Evolutionary conservation across 2,113 vertebrate genomes (phyloP).

Genomic region (Cheilinus undulatus): DNA sequence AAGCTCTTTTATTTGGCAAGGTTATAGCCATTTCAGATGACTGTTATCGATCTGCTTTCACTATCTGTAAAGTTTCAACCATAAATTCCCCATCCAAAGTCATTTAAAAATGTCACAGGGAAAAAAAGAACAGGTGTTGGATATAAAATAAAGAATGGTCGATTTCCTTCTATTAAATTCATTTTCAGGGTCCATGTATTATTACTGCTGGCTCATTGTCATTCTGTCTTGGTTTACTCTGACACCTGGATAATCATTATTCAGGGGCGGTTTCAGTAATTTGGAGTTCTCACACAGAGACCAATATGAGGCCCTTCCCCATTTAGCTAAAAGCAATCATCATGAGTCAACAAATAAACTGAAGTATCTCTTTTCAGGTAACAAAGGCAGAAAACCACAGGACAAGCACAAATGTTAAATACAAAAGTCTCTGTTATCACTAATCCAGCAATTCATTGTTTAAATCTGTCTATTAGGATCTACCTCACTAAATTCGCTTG

Average conservation of each 20-base stretch:
- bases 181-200: neutral
- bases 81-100: neutral
- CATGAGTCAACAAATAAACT: no score
- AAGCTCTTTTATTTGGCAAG: neutral
- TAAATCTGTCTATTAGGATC: no score
- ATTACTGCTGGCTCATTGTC: neutral
- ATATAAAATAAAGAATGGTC: neutral
- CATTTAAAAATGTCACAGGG: neutral
- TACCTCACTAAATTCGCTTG: no score
- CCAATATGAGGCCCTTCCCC: no score
- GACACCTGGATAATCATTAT: slow-evolving; percentile 8
- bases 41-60: neutral
- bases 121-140: neutral
- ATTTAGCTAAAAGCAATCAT: no score
- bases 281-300: no score
- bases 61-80: neutral
- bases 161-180: neutral
- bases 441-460: no score
- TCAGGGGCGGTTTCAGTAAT: no score
- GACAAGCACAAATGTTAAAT: no score
- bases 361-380: no score
- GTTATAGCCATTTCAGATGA: neutral
- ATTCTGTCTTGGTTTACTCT: neutral
- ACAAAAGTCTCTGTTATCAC: no score
- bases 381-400: no score